Base-by-base conservation (phyloP, 2,797 vertebrate species). In the Tapirus indicus region DNA sequence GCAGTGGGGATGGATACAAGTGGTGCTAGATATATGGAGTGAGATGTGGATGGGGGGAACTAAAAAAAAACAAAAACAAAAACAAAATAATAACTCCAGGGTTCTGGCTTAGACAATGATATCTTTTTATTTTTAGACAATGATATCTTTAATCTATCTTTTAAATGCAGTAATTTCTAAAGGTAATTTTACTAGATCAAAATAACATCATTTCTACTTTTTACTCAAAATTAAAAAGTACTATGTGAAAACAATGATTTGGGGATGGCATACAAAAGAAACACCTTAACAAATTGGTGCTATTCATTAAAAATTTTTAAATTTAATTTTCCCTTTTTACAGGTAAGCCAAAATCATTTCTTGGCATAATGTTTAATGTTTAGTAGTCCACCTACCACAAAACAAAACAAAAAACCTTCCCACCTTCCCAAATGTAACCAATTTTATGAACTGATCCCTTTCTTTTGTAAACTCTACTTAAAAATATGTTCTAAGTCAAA, bases 131-230 rank as follows among this genome's bases (percentile, higher is more conserved):
- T 85, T n/a, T 47, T 52, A 84, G 64, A 78, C 25, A 90, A 84
- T n/a, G 5, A 68, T n/a, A 82, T 77, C 23, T 91, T 52, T 44
- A 66, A 66, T 58, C 79, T 54, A 89, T 71, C 41, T 93, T 91
- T 93, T 68, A 84, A 91, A 87, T 82, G 27, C 9, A 83, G 35
- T 58, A 17, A 77, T 87, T 93, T 83, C 11, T 83, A 95, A 90
- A 87, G 38, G 52, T 82, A 95, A 90, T 86, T 85, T 96, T 79
- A 79, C 62, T 77, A 64, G 72, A 82, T 79, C 78, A 91, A 82
- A 82, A 90, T 69, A 69, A 74, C 60, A 32, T 41, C 29, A 88
- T 80, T 91, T 94, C 35, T 84, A 35, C 69, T 64, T 93, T 64
- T 88, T 38, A 52, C 23, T 72, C 72, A 85, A 87, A 91, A 95